A percentile compares a stretch with the other conserved stretches of the same genome.
Evolutionary conservation across 2,888 invertebrate genomes (phyloP).

Genomic region (Caenorhabditis uteleia): DNA sequence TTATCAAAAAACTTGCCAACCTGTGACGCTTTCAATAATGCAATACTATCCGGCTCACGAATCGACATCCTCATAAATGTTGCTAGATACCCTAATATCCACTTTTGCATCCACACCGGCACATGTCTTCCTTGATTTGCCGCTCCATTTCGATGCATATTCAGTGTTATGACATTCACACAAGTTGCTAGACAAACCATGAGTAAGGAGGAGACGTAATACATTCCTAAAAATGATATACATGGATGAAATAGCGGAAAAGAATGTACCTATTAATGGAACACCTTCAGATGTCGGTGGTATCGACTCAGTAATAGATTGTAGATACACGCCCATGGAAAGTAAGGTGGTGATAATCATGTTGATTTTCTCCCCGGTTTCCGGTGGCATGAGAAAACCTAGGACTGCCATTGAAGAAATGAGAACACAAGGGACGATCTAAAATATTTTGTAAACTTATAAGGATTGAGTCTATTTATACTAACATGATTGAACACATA

Average conservation of each 20-base stretch:
- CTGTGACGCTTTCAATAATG: slow-evolving; percentile 63
- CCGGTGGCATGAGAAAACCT: slow-evolving; percentile 75
- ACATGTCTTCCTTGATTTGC: slow-evolving; percentile 63
- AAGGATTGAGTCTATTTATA: not conserved
- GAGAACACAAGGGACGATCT: slow-evolving; percentile 74
- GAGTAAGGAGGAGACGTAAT: slow-evolving; percentile 75
- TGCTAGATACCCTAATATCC: slow-evolving; percentile 66
- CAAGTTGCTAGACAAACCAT: slow-evolving; percentile 73
- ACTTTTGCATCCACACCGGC: slow-evolving; percentile 58
- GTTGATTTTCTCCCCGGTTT: slow-evolving; percentile 73
- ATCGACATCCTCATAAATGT: slow-evolving; percentile 64
- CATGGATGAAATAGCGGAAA: not conserved
- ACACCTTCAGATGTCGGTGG: slow-evolving; percentile 75
- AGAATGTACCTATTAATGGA: slow-evolving; percentile 73
- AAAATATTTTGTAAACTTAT: slow-evolving; percentile 19
- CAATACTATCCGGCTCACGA: slow-evolving; percentile 67
- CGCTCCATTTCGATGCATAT: slow-evolving; percentile 76
- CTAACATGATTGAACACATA: slow-evolving; percentile 72
- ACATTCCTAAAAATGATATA: slow-evolving; percentile 71
- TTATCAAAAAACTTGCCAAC: slow-evolving; percentile 21
- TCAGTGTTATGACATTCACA: slow-evolving; percentile 82
- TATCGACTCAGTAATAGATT: slow-evolving; percentile 74
- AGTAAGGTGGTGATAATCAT: slow-evolving; percentile 74
- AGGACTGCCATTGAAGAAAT: slow-evolving; percentile 74
- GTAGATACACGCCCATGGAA: slow-evolving; percentile 74